phyloP scores from a whole-genome alignment of 1,140 invertebrate genomes.

The Lycorma delicatula region DNA sequence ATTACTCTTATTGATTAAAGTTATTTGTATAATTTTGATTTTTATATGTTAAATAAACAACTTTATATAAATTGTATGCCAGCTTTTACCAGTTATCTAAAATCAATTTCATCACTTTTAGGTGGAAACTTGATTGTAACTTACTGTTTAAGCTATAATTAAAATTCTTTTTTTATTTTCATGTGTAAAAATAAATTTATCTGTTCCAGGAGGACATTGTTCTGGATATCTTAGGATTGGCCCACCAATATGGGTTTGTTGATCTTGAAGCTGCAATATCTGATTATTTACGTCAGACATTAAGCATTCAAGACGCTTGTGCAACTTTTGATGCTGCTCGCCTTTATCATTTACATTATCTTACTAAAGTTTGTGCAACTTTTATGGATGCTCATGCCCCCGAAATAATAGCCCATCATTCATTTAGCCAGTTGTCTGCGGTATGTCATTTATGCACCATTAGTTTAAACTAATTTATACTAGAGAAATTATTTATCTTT shows the following conservation, averaged over 20 bases:
- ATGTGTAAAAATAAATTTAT: too few relatives aligned
- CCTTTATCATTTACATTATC: conserved; percentile 54
- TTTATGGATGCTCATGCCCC: conserved; percentile 85
- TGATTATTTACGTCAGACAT: conserved; percentile 81
- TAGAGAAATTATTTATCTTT: too few relatives aligned
- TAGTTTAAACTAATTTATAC: background rate
- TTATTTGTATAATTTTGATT: too few relatives aligned
- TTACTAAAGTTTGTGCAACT: conserved; percentile 51
- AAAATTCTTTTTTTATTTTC: too few relatives aligned
- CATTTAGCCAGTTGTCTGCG: conserved; percentile 74
- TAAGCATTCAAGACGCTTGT: conserved; percentile 84
- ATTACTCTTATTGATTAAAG: too few relatives aligned
- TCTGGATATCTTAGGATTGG: conserved; percentile 77
- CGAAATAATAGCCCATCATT: conserved; percentile 73
- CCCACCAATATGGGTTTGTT: conserved; percentile 91
- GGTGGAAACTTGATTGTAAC: too few relatives aligned
- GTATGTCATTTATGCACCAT: conserved; percentile 43
- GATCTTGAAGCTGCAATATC: conserved; percentile 87
- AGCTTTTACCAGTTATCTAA: too few relatives aligned
- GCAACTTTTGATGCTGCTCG: conserved; percentile 85
- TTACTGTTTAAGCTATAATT: too few relatives aligned
- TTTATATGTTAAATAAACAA: too few relatives aligned
- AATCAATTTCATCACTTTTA: too few relatives aligned
- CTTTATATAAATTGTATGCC: too few relatives aligned
- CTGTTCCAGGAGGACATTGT: conserved; percentile 64